These are phyloP conservation scores for Porites australiensis DNA, from an alignment of 64 coral and sea anemone genomes.

Conservation along the genomic window DNA sequence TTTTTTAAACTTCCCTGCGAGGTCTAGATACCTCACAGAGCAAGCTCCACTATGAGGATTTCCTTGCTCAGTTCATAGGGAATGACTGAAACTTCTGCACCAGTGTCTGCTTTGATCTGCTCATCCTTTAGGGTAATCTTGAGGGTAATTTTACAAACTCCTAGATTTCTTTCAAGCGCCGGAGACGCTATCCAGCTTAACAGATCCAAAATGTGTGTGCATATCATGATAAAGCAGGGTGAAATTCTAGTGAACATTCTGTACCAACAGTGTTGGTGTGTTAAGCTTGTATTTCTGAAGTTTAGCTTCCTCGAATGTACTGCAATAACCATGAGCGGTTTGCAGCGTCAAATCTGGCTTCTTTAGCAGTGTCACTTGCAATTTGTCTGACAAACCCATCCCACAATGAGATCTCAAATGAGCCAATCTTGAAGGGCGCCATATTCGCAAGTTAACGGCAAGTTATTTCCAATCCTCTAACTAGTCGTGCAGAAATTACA, in stretches of 20 bases:
- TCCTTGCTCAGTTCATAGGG: constrained; percentile 28
- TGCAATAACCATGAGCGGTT: constrained; percentile 69
- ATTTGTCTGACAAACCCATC: constrained; percentile 66
- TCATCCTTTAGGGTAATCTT: not conserved
- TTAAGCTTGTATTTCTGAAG: constrained; percentile 48
- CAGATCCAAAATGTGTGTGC: too few species aligned
- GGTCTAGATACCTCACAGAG: too few species aligned
- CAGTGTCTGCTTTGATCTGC: constrained; percentile 61
- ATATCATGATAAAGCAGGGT: too few species aligned
- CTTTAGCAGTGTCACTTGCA: constrained; percentile 73
- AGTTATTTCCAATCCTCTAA: constrained; percentile 26
- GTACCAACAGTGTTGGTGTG: not conserved
- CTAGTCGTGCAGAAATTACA: too few species aligned
- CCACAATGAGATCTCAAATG: constrained; percentile 68
- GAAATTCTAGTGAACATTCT: not conserved
- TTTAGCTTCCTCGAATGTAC: too few species aligned
- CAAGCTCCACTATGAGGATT: not conserved
- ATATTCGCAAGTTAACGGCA: constrained; percentile 71
- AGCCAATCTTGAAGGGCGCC: constrained; percentile 67
- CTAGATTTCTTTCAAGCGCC: not conserved
- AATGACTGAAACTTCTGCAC: constrained; percentile 65
- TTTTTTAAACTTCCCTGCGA: too few species aligned
- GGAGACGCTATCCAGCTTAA: not conserved
- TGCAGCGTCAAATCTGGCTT: constrained; percentile 73
- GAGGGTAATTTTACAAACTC: not conserved